Conservation (phyloP, 2,113 vertebrate genomes). For the Apus apus region DNA sequence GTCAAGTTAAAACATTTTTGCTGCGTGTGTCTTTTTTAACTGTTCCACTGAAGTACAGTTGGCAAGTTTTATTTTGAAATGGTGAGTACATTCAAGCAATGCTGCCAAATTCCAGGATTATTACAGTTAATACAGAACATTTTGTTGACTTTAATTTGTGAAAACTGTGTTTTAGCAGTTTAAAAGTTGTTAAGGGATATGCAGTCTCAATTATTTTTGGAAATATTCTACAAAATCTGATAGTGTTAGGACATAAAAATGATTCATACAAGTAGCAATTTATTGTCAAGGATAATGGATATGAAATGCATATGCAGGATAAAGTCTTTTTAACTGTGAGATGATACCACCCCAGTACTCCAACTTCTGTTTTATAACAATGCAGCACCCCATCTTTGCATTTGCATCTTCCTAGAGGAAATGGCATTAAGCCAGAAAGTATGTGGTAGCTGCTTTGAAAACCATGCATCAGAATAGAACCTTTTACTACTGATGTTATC, state of each 20-base stretch:
- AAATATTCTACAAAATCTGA: not conserved
- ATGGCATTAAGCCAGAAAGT: not conserved
- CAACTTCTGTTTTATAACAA: not conserved
- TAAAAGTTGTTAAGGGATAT: not conserved
- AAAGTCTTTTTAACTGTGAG: not conserved
- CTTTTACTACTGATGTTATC: not conserved
- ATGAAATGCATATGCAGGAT: not conserved
- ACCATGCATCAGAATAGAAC: not conserved
- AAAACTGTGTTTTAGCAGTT: not conserved
- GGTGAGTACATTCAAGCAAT: not conserved
- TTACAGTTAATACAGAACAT: not conserved
- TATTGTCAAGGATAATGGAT: not conserved
- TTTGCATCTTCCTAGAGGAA: not conserved
- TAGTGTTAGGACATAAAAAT: not conserved
- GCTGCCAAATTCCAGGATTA: slow-evolving; percentile 28
- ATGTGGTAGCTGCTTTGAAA: not conserved
- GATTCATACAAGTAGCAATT: not conserved
- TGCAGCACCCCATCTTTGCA: not conserved
- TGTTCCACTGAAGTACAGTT: not conserved
- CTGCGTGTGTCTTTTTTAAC: not conserved
- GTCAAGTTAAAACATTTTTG: not conserved
- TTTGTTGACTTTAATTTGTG: slow-evolving; percentile 15
- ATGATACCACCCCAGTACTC: not conserved
- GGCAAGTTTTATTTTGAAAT: slow-evolving; percentile 6
- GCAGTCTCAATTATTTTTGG: not conserved